Base-by-base conservation (phyloP, 2,113 vertebrate species). In the Dolichallabes microphthalmus region DNA sequence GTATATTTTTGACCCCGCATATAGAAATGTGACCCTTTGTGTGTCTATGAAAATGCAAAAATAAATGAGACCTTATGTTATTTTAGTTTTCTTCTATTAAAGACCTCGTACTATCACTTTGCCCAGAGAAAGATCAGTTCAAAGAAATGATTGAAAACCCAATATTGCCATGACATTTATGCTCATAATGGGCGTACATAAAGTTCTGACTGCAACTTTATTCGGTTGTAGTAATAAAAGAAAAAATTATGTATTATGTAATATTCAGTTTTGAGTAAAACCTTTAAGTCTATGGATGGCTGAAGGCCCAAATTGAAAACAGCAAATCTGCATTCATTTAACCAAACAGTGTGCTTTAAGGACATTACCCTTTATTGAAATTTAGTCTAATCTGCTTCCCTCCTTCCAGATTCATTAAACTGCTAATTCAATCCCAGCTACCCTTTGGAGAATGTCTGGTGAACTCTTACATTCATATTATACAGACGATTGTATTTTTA, bases 361-460 rank as follows among this genome's bases (percentile, higher is more conserved):
- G 10, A 66, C 11, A 13, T 45, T 45, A 12, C 39, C 45, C 20
- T 52, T 58, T 27, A 83, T 15, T 83, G 20, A 61, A 74, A 73
- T 83, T 14, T 61, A 83, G 82, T 76, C 58, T 64, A 64, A 61
- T 83, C 53, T 35, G 17, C 9, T 32, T 78, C 30, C 27, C 76
- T 52, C 10, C 57, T 22, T 30, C 57, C 32, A 45, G n/a, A 69
- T 75, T 77, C 35, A 83, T 60, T 50, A 27, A 53, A 68, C n/a
- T 32, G 63, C n/a, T 39, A 22, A 82, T 57, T 57, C 19, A 57
- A 82, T 52, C 30, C 61, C 63, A 53, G 80, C 27, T 68, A 63
- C 30, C 25, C 25, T 27, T 66, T 27, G 11, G n/a, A 53, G 63
- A 30, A 66, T 19, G 39, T 57, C 15, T 68, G 39, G 15, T 66